Conservation (phyloP, 2,113 vertebrate species). For the Sphyrna mokarran region DNA sequence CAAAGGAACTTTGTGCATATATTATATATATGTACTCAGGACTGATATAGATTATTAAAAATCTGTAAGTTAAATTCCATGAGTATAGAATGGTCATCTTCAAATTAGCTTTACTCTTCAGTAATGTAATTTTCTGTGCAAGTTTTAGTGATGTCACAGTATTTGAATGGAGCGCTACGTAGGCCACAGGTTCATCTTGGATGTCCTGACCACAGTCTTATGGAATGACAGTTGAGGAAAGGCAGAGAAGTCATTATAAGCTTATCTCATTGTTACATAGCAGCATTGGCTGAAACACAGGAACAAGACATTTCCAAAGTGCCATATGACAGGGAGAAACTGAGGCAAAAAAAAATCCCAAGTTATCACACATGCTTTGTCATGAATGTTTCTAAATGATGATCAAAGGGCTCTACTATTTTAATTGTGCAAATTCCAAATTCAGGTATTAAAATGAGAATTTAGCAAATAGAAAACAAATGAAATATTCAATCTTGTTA, state of each 20-base stretch:
- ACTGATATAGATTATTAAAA: background rate
- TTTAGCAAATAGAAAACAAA: too few relatives aligned
- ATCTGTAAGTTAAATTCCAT: background rate
- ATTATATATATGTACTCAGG: background rate
- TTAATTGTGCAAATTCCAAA: background rate
- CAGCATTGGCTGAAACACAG: background rate
- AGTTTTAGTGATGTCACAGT: background rate
- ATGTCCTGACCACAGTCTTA: background rate
- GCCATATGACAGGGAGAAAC: background rate
- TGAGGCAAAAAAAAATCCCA: too few relatives aligned
- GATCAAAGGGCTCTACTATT: background rate
- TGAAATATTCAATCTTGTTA: too few relatives aligned
- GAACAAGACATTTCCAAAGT: background rate
- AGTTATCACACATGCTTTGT: background rate
- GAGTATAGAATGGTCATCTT: background rate
- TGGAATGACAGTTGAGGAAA: background rate
- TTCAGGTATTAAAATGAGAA: background rate
- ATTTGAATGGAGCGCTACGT: background rate
- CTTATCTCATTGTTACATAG: background rate
- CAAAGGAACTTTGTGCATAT: background rate
- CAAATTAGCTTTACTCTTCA: background rate
- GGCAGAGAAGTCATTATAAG: background rate
- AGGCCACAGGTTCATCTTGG: background rate
- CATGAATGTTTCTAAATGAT: background rate
- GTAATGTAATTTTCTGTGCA: background rate